phyloP scores from a whole-genome alignment of 2,113 vertebrate genomes.

The Engraulis encrasicolus region DNA sequence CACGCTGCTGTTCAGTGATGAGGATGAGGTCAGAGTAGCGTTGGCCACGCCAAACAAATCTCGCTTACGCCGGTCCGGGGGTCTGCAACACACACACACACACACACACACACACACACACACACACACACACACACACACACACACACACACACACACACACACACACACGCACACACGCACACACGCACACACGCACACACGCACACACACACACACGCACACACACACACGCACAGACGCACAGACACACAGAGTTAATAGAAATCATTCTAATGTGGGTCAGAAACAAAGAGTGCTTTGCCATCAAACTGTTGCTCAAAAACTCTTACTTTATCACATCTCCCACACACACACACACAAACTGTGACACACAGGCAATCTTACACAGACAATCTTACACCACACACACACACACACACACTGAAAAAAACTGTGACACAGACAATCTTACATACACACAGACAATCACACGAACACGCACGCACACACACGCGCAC shows the following conservation, averaged over 20 bases:
- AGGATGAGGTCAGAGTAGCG: slow-evolving; percentile 66
- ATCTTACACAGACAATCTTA: too few species aligned
- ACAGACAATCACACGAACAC: too few species aligned
- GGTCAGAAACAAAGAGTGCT: background rate
- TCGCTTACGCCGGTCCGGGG: slow-evolving; percentile 85
- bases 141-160: too few species aligned
- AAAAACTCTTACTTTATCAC: too few species aligned
- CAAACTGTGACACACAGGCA: background rate
- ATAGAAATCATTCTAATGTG: background rate
- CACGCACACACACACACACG: background rate
- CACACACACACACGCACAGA: background rate
- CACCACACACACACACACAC: too few species aligned
- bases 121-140: slow-evolving; percentile 21
- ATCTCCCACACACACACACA: background rate
- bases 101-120: background rate
- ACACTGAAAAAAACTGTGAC: too few species aligned
- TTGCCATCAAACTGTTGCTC: too few species aligned
- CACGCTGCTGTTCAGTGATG: slow-evolving; percentile 65
- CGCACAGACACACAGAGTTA: too few species aligned
- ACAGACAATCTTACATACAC: too few species aligned
- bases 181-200: background rate
- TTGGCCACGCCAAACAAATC: slow-evolving; percentile 84
- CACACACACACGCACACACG: background rate
- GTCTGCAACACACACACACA: slow-evolving; percentile 58
- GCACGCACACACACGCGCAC: too few species aligned